Evolutionary conservation across 2,888 invertebrate genomes (phyloP), one percentile per base, ranked within the genome.

Genomic region (Capitulum mitella): DNA sequence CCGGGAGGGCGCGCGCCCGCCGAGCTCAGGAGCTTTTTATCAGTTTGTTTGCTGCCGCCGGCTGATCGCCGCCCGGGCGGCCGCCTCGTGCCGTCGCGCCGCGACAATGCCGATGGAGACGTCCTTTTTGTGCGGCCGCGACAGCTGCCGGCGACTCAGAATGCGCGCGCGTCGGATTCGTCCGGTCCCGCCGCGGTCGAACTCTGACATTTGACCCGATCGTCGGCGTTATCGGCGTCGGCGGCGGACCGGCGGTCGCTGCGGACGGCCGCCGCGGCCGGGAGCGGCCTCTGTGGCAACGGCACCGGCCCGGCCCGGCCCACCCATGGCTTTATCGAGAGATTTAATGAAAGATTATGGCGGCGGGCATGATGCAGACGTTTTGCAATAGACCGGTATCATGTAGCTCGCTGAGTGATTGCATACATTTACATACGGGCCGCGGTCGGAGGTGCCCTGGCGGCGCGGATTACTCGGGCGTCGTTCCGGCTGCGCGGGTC

Each of bases 1-100:
- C n/a, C 16, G 32, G 16, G 32, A 61, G 61, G 29, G 3, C n/a
- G 61, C 61, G 14, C 14, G 61, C 61, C 5, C 61, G 32, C 32
- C 61, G 61, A 32, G 61, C 32, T 32, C 61, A n/a, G n/a, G 32
- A n/a, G 61, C 29, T 61, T 61, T 61, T 61, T 61, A 61, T 61
- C 32, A 32, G 61, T 61, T 61, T 61, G 61, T 61, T 61, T 61
- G 61, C 32, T 32, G 61, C 61, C 32, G 32, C 32, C 58, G 3
- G 8, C 61, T 32, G 16, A 32, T 61, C 61, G 32, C 61, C n/a
- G 61, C 3, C 8, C 2, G 3, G 14, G 16, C 16, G 3, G 32
- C 32, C 32, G 32, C 2, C 51, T 51, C 61, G 61, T 32, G 61
- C 16, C 32, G 32, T 16, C 8, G 14, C 32, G 14, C 61, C 12